Conservation (phyloP, 2,888 invertebrate species). For the Eupithecia exiguata region DNA sequence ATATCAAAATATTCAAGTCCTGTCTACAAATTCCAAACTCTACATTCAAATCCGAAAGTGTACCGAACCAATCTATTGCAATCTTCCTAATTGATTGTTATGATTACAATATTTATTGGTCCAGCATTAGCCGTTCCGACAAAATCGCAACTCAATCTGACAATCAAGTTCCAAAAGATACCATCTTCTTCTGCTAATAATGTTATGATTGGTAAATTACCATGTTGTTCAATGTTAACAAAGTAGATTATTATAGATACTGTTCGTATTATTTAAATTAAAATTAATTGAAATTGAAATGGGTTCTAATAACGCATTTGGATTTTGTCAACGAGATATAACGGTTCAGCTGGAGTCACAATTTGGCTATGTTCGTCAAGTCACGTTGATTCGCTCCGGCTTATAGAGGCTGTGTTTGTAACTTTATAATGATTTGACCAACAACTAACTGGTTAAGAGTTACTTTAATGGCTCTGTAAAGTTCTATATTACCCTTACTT, state of each 20-base stretch:
- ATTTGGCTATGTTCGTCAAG: background rate
- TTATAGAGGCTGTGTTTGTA: background rate
- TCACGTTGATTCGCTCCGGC: background rate
- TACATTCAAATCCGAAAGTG: conserved; percentile 57
- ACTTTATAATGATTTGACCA: background rate
- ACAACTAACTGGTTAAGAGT: background rate
- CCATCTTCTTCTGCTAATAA: conserved; percentile 24
- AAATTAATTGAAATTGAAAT: background rate
- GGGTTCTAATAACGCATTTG: background rate
- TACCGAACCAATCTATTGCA: conserved; percentile 63
- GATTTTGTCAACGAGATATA: background rate
- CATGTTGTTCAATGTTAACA: background rate
- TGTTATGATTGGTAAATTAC: conserved; percentile 14
- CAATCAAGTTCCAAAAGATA: conserved; percentile 34
- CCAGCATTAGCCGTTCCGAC: conserved; percentile 50
- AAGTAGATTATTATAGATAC: background rate
- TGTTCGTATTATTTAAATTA: background rate
- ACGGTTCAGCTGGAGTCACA: background rate
- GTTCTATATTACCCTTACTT: background rate
- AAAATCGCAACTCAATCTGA: conserved; percentile 43
- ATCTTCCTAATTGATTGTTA: conserved; percentile 73
- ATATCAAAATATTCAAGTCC: background rate
- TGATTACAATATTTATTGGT: conserved; percentile 69
- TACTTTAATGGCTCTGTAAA: background rate
- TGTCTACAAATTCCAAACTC: conserved; percentile 44